phyloP scores from a whole-genome alignment of 1,140 invertebrate species.

The honey bee (Apis mellifera) region DNA sequence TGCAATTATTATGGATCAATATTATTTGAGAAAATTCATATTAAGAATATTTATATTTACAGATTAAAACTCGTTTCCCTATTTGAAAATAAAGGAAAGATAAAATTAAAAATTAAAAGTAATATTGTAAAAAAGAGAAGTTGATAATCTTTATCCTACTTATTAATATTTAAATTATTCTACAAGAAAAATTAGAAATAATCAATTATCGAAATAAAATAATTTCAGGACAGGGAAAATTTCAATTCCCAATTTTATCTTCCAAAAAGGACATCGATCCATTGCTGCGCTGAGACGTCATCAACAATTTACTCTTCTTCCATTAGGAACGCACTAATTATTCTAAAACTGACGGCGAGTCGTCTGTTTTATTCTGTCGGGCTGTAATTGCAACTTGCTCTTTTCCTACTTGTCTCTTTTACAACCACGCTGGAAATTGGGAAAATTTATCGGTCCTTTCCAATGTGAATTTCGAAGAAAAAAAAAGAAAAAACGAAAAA shows the following conservation, averaged over 20 bases:
- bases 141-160: too few species aligned
- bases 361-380: neutral
- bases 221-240: neutral
- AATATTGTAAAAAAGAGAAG: too few species aligned
- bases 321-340: slow-evolving; percentile 51
- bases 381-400: neutral
- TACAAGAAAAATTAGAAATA: too few species aligned
- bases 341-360: slow-evolving; percentile 20
- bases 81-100: too few species aligned
- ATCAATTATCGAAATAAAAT: neutral
- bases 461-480: neutral
- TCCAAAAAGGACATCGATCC: slow-evolving; percentile 40
- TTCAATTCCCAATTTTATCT: slow-evolving; percentile 17
- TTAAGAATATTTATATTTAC: too few species aligned
- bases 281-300: slow-evolving; percentile 20
- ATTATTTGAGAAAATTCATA: too few species aligned
- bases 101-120: too few species aligned
- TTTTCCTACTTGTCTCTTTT: neutral
- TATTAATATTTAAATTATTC: too few species aligned
- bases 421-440: neutral
- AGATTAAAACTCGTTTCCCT: too few species aligned
- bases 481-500: neutral
- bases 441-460: neutral
- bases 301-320: slow-evolving; percentile 46
- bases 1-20: too few species aligned